Conservation (phyloP, 2,113 vertebrate genomes). For the Rhombomys opimus region DNA sequence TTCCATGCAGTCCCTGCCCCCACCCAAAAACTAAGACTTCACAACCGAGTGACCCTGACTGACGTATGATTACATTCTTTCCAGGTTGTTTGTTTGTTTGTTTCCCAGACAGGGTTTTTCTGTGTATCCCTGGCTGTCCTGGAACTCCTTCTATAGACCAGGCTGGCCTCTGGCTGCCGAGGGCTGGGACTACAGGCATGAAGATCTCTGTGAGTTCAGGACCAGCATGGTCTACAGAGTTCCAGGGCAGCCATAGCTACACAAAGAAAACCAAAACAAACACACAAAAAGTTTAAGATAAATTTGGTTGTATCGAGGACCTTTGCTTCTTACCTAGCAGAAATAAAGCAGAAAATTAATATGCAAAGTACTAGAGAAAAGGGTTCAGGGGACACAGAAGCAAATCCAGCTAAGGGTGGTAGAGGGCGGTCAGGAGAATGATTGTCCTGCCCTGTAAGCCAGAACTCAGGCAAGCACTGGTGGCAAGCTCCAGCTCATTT, state of each 20-base stretch:
- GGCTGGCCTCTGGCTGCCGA: not conserved
- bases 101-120: too few species aligned
- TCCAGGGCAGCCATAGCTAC: too few species aligned
- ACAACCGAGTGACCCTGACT: not conserved
- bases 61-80: not conserved
- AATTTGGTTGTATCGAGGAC: too few species aligned
- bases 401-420: not conserved
- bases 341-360: slow-evolving; percentile 43
- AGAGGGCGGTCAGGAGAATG: not conserved
- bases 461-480: not conserved
- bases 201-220: too few species aligned
- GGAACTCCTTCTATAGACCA: too few species aligned
- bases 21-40: slow-evolving; percentile 28
- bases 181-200: too few species aligned
- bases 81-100: not conserved
- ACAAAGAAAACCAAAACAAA: too few species aligned
- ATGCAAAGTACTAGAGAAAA: slow-evolving; percentile 36
- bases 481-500: slow-evolving; percentile 37
- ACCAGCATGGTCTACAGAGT: too few species aligned
- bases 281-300: too few species aligned
- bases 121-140: too few species aligned
- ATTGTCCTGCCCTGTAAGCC: not conserved
- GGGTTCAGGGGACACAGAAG: not conserved
- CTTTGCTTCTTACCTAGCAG: slow-evolving; percentile 8
- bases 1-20: not conserved